These are phyloP conservation scores for Neoitamus cyanurus DNA, from an alignment of 2,888 invertebrate species.

Conservation along the genomic window DNA sequence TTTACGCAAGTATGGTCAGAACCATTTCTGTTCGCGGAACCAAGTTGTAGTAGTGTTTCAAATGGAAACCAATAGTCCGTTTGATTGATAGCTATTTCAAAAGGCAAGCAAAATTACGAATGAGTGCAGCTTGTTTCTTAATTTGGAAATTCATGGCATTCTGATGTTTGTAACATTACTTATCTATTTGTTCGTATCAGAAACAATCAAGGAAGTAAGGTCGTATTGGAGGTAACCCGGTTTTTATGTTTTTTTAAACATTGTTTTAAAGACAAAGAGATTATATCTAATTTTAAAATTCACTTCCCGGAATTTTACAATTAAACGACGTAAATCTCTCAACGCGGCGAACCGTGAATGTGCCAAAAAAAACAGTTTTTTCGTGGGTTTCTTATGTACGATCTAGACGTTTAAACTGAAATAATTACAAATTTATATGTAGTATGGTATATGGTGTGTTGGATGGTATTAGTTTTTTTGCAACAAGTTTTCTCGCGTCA, in stretches of 20 bases:
- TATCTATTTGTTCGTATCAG: neutral
- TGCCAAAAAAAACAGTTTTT: too few species aligned
- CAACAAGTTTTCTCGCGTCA: too few species aligned
- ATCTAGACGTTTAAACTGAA: too few species aligned
- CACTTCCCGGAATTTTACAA: too few species aligned
- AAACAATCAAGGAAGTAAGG: neutral
- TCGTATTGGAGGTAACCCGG: neutral
- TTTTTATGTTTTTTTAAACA: neutral
- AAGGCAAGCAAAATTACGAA: neutral
- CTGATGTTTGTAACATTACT: neutral
- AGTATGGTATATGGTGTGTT: too few species aligned
- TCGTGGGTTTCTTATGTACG: too few species aligned
- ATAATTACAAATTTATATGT: too few species aligned
- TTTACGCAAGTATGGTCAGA: neutral
- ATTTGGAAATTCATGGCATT: neutral
- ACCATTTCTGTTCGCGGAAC: neutral
- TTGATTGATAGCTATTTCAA: neutral
- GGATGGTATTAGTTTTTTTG: too few species aligned
- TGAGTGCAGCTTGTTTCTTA: neutral
- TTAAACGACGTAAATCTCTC: too few species aligned
- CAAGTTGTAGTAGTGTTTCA: neutral
- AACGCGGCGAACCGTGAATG: too few species aligned
- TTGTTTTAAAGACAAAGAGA: neutral
- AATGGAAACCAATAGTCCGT: neutral
- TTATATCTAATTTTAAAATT: too few species aligned